These are phyloP conservation scores for Chrysolina americana DNA, from an alignment of 2,888 invertebrate genomes.

Conservation along the genomic window DNA sequence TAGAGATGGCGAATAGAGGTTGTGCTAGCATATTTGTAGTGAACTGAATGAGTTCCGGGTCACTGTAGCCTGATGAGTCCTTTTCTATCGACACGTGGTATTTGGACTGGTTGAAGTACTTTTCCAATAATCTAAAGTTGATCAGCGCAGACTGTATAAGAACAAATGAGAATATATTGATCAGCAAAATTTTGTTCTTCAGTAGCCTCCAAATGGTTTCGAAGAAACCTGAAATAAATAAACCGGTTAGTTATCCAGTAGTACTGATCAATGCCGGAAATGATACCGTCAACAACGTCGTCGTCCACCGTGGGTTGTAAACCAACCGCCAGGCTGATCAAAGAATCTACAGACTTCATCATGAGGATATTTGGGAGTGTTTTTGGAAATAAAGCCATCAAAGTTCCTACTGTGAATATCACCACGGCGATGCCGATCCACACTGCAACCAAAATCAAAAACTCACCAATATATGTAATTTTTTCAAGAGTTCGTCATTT, in stretches of 20 bases:
- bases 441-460: constrained; percentile 62
- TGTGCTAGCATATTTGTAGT: constrained; percentile 73
- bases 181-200: constrained; percentile 72
- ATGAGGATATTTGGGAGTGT: constrained; percentile 72
- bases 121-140: constrained; percentile 73
- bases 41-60: constrained; percentile 72
- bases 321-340: constrained; percentile 69
- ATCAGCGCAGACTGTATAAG: constrained; percentile 72
- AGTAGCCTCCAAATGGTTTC: constrained; percentile 71
- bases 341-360: constrained; percentile 73
- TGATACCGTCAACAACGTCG: constrained; percentile 52
- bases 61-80: constrained; percentile 71
- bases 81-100: constrained; percentile 72
- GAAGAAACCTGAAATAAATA: constrained; percentile 65
- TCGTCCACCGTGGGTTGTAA: constrained; percentile 47
- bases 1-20: constrained; percentile 71
- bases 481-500: not conserved
- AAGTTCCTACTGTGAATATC: constrained; percentile 69
- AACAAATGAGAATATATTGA: constrained; percentile 71
- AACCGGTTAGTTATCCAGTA: not conserved
- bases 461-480: too few species aligned
- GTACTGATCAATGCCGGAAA: not conserved
- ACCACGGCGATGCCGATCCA: constrained; percentile 71
- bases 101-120: constrained; percentile 74
- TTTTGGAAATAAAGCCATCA: constrained; percentile 74